Conservation (phyloP, 2,888 invertebrate genomes). For the Drosophila recens region DNA sequence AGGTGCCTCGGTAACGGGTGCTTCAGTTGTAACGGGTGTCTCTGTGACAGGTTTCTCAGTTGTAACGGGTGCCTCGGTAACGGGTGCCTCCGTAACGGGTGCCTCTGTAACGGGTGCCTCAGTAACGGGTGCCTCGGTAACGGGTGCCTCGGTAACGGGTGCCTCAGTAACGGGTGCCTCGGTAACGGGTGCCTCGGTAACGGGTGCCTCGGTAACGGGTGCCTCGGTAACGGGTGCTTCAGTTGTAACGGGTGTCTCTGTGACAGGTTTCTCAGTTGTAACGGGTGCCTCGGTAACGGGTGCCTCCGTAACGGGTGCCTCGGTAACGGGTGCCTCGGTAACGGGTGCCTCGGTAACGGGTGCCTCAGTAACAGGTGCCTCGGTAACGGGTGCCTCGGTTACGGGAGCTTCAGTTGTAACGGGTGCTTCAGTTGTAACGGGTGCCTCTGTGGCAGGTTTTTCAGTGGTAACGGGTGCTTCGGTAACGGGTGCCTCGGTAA, state of each 20-base stretch:
- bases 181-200: neutral
- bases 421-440: neutral
- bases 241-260: neutral
- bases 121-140: neutral
- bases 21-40: neutral
- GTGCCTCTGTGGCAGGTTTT: neutral
- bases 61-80: neutral
- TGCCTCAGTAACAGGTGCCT: neutral
- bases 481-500: neutral
- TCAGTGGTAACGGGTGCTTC: neutral
- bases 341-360: slow-evolving; percentile 4
- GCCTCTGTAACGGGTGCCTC: neutral
- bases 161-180: slow-evolving; percentile 1
- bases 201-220: neutral
- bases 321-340: neutral
- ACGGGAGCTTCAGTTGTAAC: neutral
- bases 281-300: neutral
- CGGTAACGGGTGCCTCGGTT: neutral
- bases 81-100: neutral
- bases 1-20: neutral
- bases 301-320: neutral
- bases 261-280: neutral
- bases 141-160: neutral
- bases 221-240: neutral
- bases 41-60: too few relatives aligned